Evolutionary conservation across 2,797 vertebrate genomes (phyloP).

Genomic region (Clarias platycephalus): DNA sequence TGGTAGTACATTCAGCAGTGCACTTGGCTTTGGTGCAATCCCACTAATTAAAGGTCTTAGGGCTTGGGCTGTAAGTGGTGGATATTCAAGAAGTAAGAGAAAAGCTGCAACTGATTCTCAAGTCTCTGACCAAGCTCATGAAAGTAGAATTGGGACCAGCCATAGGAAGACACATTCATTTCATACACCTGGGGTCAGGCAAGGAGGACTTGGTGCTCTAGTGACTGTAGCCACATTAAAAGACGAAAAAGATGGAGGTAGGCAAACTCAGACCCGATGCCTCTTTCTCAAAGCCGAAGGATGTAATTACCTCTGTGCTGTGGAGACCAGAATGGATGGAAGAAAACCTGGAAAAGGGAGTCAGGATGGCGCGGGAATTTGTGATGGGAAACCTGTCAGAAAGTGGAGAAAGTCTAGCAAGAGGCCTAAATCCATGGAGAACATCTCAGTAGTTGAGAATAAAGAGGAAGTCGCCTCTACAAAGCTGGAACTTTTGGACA

Average conservation of each 20-base stretch:
- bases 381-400: conserved; percentile 66
- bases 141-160: conserved; percentile 35
- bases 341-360: conserved; percentile 44
- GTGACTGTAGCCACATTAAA: conserved; percentile 78
- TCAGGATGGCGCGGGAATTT: conserved; percentile 43
- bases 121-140: conserved; percentile 53
- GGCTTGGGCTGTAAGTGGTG: conserved; percentile 70
- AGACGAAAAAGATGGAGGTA: conserved; percentile 72
- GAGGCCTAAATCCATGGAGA: conserved; percentile 41
- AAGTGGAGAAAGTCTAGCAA: conserved; percentile 76
- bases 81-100: conserved; percentile 69
- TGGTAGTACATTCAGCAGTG: conserved; percentile 67
- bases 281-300: conserved; percentile 75
- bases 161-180: conserved; percentile 34
- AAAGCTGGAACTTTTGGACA: conserved; percentile 48
- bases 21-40: conserved; percentile 72
- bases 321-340: conserved; percentile 58
- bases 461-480: conserved; percentile 40
- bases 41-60: conserved; percentile 74
- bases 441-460: conserved; percentile 54
- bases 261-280: conserved; percentile 77
- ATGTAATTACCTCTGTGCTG: conserved; percentile 71
- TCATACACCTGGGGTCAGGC: conserved; percentile 52
- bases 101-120: conserved; percentile 57
- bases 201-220: conserved; percentile 70